phyloP scores from a whole-genome alignment of 2,113 vertebrate species.

The Misgurnus anguillicaudatus region DNA sequence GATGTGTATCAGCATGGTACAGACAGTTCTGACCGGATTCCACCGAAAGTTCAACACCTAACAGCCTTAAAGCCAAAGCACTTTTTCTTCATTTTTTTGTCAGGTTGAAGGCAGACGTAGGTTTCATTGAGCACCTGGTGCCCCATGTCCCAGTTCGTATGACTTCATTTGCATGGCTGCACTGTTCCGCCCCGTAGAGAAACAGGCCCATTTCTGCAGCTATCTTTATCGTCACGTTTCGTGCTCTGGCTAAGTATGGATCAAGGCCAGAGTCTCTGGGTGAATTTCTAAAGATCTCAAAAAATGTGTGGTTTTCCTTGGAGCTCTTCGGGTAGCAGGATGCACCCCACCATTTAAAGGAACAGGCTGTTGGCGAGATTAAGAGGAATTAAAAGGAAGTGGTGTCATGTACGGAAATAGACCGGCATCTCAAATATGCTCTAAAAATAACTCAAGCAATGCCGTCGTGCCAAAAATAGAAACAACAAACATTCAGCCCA shows the following conservation, averaged over 20 bases:
- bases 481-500: background rate
- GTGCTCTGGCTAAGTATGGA: conserved; percentile 69
- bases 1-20: conserved; percentile 17
- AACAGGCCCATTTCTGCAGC: conserved; percentile 70
- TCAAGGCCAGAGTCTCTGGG: conserved; percentile 49
- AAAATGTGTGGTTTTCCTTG: background rate
- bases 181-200: conserved; percentile 58
- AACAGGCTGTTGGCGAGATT: conserved; percentile 35
- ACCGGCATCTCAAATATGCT: background rate
- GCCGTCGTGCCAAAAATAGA: background rate
- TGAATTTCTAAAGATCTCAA: conserved; percentile 22
- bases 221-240: conserved; percentile 65
- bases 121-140: background rate
- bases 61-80: background rate
- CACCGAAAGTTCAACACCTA: background rate
- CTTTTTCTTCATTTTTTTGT: background rate
- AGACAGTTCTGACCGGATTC: conserved; percentile 7
- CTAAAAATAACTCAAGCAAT: conserved; percentile 9
- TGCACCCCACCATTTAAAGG: conserved; percentile 34
- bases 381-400: conserved; percentile 17
- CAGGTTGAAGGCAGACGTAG: background rate
- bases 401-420: background rate
- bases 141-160: background rate
- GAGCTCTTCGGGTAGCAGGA: conserved; percentile 2
- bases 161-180: conserved; percentile 29